Conservation (phyloP, 1,140 invertebrate species). For the Calliopsis andreniformis region DNA sequence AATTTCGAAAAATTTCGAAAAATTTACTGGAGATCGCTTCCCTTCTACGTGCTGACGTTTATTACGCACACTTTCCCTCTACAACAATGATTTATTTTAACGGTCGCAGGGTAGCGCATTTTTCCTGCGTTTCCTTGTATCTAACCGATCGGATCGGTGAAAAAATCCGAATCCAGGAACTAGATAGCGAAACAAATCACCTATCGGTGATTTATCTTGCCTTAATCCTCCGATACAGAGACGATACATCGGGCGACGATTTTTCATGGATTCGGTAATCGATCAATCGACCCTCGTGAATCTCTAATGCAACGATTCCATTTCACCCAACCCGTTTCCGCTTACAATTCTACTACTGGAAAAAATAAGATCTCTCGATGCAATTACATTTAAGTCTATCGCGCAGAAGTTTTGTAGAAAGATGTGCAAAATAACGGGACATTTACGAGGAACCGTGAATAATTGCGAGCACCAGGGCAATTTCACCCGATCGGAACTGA, state of each 20-base stretch:
- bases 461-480: neutral
- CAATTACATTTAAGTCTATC: too few species aligned
- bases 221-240: conserved; percentile 21
- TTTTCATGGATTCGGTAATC: conserved; percentile 18
- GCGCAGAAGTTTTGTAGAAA: too few species aligned
- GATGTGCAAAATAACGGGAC: too few species aligned
- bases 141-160: neutral
- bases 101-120: neutral
- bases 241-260: conserved; percentile 4
- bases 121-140: conserved; percentile 10
- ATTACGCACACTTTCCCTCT: neutral
- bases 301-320: neutral
- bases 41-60: neutral
- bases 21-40: conserved; percentile 22
- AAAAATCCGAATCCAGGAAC: neutral
- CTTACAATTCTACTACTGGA: too few species aligned
- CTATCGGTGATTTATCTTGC: conserved; percentile 16
- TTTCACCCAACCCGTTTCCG: too few species aligned
- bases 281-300: neutral
- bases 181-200: conserved; percentile 42
- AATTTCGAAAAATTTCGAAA: conserved; percentile 28
- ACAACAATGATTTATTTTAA: conserved; percentile 26
- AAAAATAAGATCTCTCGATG: too few species aligned
- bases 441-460: neutral
- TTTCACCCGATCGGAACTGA: neutral